Evolutionary conservation across 2,113 vertebrate genomes (phyloP), one percentile per base, ranked within the genome.

Genomic region (Maccullochella peelii): DNA sequence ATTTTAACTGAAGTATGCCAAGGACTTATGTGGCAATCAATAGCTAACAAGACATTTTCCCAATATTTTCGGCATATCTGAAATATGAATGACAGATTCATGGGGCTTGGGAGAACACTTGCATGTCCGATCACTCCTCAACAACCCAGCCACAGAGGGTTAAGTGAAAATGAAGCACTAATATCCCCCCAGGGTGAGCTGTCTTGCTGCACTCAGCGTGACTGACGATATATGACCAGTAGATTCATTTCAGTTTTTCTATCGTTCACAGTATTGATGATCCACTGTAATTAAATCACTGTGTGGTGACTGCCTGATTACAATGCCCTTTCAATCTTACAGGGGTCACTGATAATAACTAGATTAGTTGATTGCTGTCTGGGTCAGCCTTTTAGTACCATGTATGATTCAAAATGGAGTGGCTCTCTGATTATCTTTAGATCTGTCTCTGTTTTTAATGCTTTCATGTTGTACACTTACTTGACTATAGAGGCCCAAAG

Each of bases 291-390:
- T 87, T 21, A 44, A 76, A 79, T 77, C 71, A 1, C 78, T n/a
- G 72, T 14, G 65, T 73, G 90, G 77, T 47, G 81, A 58, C 77
- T 23, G 63, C 38, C 38, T 85, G 65, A 92, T 86, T 78, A 70
- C 30, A 36, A 23, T 79, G 77, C 59, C 89, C 79, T 81, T 57
- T 80, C 36, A 50, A 74, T 85, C 69, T 59, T 65, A 27, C 74
- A 86, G 84, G 66, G 87, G 81, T 91, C 91, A 93, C 52, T 73
- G 65, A 85, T 83, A 85, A 88, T 80, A 74, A 79, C 50, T 61
- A 63, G 73, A 87, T 85, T 58, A 68, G 47, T 8, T 76, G 69
- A 90, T 68, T 72, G 38, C 47, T 54, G 40, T 79, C 50, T 79
- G 68, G 66, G 57, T 84, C 57, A 55, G 36, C 9, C 63, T 82